Base-by-base conservation (phyloP, 2,797 vertebrate species). In the Malurus leucopterus region DNA sequence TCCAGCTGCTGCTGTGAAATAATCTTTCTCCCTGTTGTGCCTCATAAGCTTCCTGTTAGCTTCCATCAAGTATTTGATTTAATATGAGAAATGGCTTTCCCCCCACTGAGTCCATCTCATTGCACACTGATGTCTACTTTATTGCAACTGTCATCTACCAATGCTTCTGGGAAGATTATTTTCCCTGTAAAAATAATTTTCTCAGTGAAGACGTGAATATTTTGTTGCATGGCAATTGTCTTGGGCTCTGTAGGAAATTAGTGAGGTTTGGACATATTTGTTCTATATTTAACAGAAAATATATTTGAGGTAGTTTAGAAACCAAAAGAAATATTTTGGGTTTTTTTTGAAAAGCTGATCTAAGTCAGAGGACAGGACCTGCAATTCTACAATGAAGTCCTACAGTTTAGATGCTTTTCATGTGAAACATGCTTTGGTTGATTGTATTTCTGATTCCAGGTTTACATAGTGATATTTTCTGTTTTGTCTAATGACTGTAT, bases 1-100 rank as follows among this genome's bases (percentile, higher is more conserved):
- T 41, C 7, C 53, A 88, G 16, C 30, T 68, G 46, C 89, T 82
- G 38, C 86, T 82, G 71, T 82, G 88, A 87, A 83, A 74, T 89
- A 10, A 1, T 74, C 27, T 72, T 92, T 80, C 55, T 78, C 49
- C 63, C 85, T 91, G 49, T 69, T 69, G 55, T 84, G 80, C 46
- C 30, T 84, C 55, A 51, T 79, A 88, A 75, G 44, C 26, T 30
- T 73, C 17, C 38, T 0, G 1, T 65, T 87, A 78, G 34, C 49
- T 91, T 75, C 73, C 64, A 46, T 81, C 20, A 81, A 65, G 22
- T 69, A 13, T 58, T 83, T 79, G 71, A 68, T 88, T 89, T 80
- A 76, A 46, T 46, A 50, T 38, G 51, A 72, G 40, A n/a, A 87
- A 41, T n/a, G 26, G 23, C 16, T 8, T 87, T 91, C 5, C 13